Conservation (phyloP, 2,113 vertebrate species). For the Phylloscopus trochiloides region DNA sequence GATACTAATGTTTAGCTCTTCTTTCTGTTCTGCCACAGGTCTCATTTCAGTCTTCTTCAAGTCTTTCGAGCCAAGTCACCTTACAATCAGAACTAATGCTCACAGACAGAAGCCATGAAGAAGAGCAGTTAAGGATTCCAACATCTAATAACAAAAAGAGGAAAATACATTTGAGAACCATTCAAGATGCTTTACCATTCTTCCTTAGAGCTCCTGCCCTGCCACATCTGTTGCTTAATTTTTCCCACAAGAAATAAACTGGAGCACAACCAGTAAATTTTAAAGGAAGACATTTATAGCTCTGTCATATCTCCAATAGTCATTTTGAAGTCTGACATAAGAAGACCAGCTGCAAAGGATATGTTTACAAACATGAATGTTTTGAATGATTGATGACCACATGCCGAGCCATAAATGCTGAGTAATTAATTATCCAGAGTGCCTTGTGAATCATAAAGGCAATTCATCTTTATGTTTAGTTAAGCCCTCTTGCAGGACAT, state of each 20-base stretch:
- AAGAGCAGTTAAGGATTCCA: not conserved
- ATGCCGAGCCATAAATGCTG: slow-evolving; percentile 11
- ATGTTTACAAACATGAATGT: slow-evolving; percentile 18
- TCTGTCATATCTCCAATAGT: not conserved
- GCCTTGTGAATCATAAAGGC: slow-evolving; percentile 13
- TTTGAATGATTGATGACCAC: slow-evolving; percentile 24
- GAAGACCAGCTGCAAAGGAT: slow-evolving; percentile 29
- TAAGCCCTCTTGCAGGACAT: not conserved
- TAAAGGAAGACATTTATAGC: not conserved
- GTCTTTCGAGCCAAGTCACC: not conserved
- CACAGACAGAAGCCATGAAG: not conserved
- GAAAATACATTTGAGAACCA: not conserved
- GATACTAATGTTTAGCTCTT: not conserved
- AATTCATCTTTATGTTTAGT: not conserved
- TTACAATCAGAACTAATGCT: not conserved
- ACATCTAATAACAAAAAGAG: not conserved
- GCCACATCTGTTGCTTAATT: slow-evolving; percentile 19
- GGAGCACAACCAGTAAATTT: slow-evolving; percentile 10
- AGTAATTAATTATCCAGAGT: slow-evolving; percentile 39
- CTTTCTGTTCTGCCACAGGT: not conserved
- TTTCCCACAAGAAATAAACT: slow-evolving; percentile 7
- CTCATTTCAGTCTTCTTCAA: not conserved
- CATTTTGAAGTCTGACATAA: slow-evolving; percentile 51
- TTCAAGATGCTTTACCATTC: not conserved
- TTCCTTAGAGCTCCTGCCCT: not conserved